Percentiles rank a stretch among this genome's conserved stretches.
Evolutionary conservation across 2,888 invertebrate species (phyloP).

Genomic region (Watsonalla binaria): DNA sequence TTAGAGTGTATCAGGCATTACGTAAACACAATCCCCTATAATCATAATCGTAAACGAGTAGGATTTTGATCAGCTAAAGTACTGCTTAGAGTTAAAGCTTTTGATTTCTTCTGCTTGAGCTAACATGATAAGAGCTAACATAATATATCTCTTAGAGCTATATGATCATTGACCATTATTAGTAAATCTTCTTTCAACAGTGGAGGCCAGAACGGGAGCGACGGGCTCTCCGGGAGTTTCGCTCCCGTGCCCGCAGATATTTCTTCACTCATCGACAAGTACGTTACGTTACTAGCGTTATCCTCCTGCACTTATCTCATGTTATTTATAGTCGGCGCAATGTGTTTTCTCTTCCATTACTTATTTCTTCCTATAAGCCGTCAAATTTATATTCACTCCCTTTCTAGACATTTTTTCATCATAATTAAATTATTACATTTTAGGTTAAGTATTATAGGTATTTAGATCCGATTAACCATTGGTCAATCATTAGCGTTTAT

Average conservation of each 20-base stretch:
- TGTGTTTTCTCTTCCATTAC: too few relatives aligned
- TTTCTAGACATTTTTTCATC: too few relatives aligned
- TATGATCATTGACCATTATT: background rate
- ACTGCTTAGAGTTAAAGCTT: background rate
- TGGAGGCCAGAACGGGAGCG: slow-evolving; percentile 66
- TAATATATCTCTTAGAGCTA: background rate
- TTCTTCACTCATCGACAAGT: slow-evolving; percentile 75
- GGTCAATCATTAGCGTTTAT: too few relatives aligned
- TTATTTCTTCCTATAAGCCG: too few relatives aligned
- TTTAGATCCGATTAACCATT: too few relatives aligned
- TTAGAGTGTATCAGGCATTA: background rate
- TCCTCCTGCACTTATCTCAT: too few relatives aligned
- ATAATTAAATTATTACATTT: too few relatives aligned
- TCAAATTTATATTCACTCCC: too few relatives aligned
- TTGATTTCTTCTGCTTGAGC: background rate
- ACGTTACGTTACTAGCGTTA: slow-evolving; percentile 16
- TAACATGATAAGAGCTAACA: background rate
- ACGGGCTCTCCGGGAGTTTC: slow-evolving; percentile 58
- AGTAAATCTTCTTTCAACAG: slow-evolving; percentile 26
- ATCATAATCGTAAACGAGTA: too few relatives aligned
- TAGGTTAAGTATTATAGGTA: too few relatives aligned
- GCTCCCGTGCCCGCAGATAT: slow-evolving; percentile 71
- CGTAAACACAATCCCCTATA: background rate
- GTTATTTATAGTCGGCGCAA: too few relatives aligned
- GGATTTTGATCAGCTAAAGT: too few relatives aligned